Base-by-base conservation (phyloP, 2,113 vertebrate genomes). In the Microcebus tavaratra region DNA sequence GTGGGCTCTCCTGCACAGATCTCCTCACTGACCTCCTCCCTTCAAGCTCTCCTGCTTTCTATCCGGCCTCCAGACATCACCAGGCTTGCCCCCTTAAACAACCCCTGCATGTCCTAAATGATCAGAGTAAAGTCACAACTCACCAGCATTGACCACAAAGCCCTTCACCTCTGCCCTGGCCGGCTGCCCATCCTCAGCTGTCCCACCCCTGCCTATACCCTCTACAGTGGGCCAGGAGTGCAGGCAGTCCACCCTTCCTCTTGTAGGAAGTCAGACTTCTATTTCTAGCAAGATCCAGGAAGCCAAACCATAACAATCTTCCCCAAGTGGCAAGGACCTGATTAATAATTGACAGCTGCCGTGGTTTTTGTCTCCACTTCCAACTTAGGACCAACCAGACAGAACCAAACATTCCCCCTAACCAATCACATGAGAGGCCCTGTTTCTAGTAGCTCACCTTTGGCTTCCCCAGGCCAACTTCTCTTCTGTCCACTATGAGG, bases 201-300 rank as follows among this genome's bases (percentile, higher is more conserved):
- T 85, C 57, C 29, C 23, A 5, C 31, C 25, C 36, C 14, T 5
- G 2, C 2, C 10, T 27, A 11, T 1, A 27, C 4, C 45, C 15
- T 13, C 9, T 2, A 6, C 39, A 1, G 0, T 5, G 6, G 34
- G 10, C 67, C 21, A 42, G 67, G 1, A n/a, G 25, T 2, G 1
- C 8, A 45, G 57, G n/a, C 39, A 27, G 70, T 90, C 36, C n/a
- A 39, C 12, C 6, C 23, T 88, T 20, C 36, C 14, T 11, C 63
- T 75, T 42, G 7, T 4, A 82, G 87, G 45, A 70, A 86, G 29
- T 72, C 91, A 48, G 65, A 67, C 23, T 6, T 0, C 45, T 18
- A 4, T 63, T 36, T 82, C 84, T 65, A 65, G 20, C 73, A 50
- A 76, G 57, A 93, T 29, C 70, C 72, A 85, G 50, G 75, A 96